Evolutionary conservation across 2,888 invertebrate genomes (phyloP).

Genomic region (Microchrysa polita): DNA sequence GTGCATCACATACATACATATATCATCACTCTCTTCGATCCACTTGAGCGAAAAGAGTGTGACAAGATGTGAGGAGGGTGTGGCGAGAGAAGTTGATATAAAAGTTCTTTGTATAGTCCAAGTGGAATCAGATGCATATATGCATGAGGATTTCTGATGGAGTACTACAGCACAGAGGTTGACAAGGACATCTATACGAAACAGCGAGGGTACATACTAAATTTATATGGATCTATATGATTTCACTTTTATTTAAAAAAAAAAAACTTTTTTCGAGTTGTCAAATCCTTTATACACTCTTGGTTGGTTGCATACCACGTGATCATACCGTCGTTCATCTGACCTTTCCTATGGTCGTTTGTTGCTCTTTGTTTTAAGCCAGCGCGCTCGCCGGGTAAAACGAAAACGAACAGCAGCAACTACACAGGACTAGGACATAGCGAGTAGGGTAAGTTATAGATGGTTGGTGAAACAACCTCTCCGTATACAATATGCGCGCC

Average conservation of each 20-base stretch:
- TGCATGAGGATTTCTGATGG: too few relatives aligned
- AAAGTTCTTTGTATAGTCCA: not conserved
- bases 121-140: conserved; percentile 6
- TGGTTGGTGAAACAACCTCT: not conserved
- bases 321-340: not conserved
- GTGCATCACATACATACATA: not conserved
- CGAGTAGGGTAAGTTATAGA: too few relatives aligned
- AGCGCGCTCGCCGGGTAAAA: not conserved
- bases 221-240: not conserved
- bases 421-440: too few relatives aligned
- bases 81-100: not conserved
- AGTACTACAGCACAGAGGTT: not conserved
- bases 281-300: not conserved
- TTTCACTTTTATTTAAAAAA: too few relatives aligned
- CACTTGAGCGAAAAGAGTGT: not conserved
- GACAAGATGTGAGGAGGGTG: not conserved
- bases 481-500: too few relatives aligned
- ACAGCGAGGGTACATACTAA: not conserved
- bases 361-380: conserved; percentile 1
- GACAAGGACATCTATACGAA: not conserved
- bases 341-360: conserved; percentile 1
- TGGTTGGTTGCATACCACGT: not conserved
- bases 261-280: too few relatives aligned
- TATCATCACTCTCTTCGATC: too few relatives aligned
- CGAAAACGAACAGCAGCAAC: not conserved